Evolutionary conservation across 1,140 invertebrate species (phyloP).

Genomic region (Diuraphis noxia): DNA sequence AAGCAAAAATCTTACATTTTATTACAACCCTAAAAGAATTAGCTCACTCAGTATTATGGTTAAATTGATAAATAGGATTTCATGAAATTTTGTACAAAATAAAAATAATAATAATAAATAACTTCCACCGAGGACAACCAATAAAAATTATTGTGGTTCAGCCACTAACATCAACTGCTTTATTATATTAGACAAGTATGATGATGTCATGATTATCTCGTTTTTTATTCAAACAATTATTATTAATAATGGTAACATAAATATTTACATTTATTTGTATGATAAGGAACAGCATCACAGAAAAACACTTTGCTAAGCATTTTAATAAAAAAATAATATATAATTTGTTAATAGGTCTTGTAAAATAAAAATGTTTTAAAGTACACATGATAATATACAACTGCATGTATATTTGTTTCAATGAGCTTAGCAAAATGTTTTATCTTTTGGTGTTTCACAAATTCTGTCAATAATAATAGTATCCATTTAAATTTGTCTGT

Average conservation of each 20-base stretch:
- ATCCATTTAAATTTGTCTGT: conserved; percentile 38
- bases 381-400: conserved; percentile 7
- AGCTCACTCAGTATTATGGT: conserved; percentile 36
- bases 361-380: conserved; percentile 8
- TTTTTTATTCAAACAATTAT: conserved; percentile 48
- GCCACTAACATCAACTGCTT: conserved; percentile 32
- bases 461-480: conserved; percentile 42
- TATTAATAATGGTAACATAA: conserved; percentile 54
- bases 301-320: conserved; percentile 35
- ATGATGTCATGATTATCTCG: conserved; percentile 44
- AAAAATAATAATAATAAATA: conserved; percentile 31
- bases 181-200: conserved; percentile 24
- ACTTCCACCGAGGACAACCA: conserved; percentile 41
- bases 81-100: conserved; percentile 9
- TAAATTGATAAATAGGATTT: background rate
- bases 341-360: background rate
- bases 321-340: background rate
- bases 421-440: conserved; percentile 28
- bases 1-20: conserved; percentile 30
- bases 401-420: background rate
- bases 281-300: conserved; percentile 48
- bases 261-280: conserved; percentile 54
- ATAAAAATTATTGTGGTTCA: conserved; percentile 19
- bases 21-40: conserved; percentile 46
- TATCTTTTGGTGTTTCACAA: conserved; percentile 31